These are phyloP conservation scores for Varanus komodoensis DNA, from an alignment of 2,113 vertebrate species.

Conservation along the genomic window DNA sequence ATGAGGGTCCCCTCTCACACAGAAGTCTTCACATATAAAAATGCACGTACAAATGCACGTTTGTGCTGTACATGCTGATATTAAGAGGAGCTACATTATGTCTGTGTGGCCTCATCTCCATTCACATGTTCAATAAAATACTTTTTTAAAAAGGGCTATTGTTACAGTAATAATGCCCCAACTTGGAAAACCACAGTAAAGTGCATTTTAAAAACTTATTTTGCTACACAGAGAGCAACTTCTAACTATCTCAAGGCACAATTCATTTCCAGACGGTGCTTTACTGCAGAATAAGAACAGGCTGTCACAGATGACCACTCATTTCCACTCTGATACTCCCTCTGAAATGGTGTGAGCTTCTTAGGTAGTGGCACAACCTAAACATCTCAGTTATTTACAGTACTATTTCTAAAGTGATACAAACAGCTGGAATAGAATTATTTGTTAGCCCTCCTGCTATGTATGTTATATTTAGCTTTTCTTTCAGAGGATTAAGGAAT, in stretches of 20 bases:
- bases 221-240: not conserved
- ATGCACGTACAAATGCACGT: no score
- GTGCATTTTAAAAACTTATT: constrained; percentile 38
- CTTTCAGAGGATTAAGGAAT: not conserved
- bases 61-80: no score
- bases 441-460: not conserved
- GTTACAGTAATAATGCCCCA: not conserved
- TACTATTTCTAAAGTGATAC: constrained; percentile 5
- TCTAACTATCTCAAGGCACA: not conserved
- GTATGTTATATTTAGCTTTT: not conserved
- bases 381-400: not conserved
- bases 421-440: constrained; percentile 6
- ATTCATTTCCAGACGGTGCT: not conserved
- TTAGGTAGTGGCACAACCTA: not conserved
- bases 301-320: not conserved
- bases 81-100: no score
- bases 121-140: no score
- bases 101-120: no score
- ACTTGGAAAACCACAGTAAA: not conserved
- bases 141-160: no score
- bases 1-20: no score
- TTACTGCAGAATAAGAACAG: not conserved
- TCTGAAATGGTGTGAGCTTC: constrained; percentile 23
- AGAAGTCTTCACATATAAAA: no score
- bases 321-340: not conserved